Evolutionary conservation across 2,888 invertebrate species (phyloP), one percentile per base, ranked within the genome.

Genomic region (Abrostola tripartita): DNA sequence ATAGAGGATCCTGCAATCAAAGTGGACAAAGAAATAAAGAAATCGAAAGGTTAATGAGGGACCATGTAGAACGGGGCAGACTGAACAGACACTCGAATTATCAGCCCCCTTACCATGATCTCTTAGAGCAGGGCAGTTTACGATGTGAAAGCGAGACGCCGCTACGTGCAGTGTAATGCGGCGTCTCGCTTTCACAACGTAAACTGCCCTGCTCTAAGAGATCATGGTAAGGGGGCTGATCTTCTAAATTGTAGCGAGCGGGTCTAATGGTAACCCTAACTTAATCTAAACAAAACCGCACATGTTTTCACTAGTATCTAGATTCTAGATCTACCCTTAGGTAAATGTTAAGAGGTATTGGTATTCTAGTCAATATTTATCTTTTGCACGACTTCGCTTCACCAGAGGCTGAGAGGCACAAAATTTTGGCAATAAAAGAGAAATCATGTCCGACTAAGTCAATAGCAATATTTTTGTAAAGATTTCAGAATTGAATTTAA

Each of bases 401-500:
- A 72, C 70, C 62, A 65, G 64, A 69, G 64, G 66, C 52, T 51
- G 41, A 71, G 78, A 85, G 86, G 85, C 84, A 83, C 83, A 80
- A 85, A 80, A 76, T 76, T 62, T 81, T 79, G 74, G 68, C 74
- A 71, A 78, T 78, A 76, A 84, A 81, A 82, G 80, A 82, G 79
- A 79, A 87, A 88, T 90, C 83, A 88, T 86, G 85, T 83, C 80
- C 87, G 86, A 84, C 79, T 75, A 74, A 24, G 24, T 24, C 24
- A 24, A 24, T 24, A 4, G 4, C 24, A 82, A 82, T 82, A 85
- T 86, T 82, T 83, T 85, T 83, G 83, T 84, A 85, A 87, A 88
- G 81, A 85, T 87, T 90, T 86, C 81, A 70, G 78, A 87, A 83
- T 81, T 71, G 81, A 87, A 88, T 88, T 86, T 83, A 85, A 88